Conservation (phyloP, 2,797 vertebrate genomes). For the Corythornis leucogaster region DNA sequence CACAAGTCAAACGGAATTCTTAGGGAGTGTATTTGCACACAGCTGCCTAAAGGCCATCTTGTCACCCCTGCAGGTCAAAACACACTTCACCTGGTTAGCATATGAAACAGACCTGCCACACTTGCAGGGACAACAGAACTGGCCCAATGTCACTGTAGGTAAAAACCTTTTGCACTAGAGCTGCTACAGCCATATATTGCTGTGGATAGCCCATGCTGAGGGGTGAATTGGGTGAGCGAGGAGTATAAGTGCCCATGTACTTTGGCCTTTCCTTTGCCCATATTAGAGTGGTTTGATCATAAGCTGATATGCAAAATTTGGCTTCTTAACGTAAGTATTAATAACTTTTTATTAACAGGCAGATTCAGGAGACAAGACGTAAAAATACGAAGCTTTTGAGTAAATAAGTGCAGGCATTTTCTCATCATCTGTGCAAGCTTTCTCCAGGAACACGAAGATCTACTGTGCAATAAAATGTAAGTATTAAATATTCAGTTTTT, state of each 20-base stretch:
- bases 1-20: background rate
- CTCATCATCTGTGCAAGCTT: background rate
- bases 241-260: no score
- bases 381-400: background rate
- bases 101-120: background rate
- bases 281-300: background rate
- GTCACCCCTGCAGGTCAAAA: background rate
- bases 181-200: background rate
- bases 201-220: background rate
- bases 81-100: background rate
- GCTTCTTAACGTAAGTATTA: background rate
- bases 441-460: background rate
- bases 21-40: background rate
- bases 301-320: background rate
- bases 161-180: background rate
- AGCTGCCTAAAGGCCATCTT: background rate
- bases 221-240: accelerated
- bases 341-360: background rate
- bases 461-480: background rate
- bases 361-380: background rate
- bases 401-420: background rate
- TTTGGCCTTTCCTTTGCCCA: background rate
- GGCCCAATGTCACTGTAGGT: background rate
- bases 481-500: background rate
- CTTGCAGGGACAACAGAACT: accelerated